These are phyloP conservation scores for Glaucopsyche alexis DNA, from an alignment of 2,888 invertebrate species.

Conservation along the genomic window DNA sequence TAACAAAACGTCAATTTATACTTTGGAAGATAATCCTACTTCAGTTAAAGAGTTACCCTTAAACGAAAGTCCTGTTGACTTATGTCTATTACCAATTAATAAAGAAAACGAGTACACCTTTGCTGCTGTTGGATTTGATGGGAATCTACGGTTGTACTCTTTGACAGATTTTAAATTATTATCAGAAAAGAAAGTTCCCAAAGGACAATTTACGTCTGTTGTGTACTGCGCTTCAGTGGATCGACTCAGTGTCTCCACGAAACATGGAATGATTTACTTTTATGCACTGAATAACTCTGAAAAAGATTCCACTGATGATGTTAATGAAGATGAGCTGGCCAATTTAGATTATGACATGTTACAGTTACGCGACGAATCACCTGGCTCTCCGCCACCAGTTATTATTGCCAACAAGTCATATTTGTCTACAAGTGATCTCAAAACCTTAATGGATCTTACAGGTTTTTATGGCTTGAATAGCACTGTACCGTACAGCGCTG, in stretches of 20 bases:
- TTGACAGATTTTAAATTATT: conserved; percentile 85
- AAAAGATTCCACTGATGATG: conserved; percentile 85
- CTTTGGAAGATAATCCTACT: conserved; percentile 80
- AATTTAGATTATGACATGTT: conserved; percentile 73
- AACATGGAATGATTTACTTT: conserved; percentile 89
- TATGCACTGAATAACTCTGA: conserved; percentile 87
- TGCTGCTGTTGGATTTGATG: conserved; percentile 87
- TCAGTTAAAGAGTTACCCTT: conserved; percentile 80
- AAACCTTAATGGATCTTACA: conserved; percentile 86
- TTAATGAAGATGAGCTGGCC: conserved; percentile 84
- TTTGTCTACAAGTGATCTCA: conserved; percentile 80
- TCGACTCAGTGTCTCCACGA: conserved; percentile 90
- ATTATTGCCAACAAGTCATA: conserved; percentile 81
- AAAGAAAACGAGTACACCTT: conserved; percentile 80
- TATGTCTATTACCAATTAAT: conserved; percentile 82
- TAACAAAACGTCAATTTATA: conserved; percentile 61
- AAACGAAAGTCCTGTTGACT: conserved; percentile 84
- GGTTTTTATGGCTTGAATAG: conserved; percentile 84
- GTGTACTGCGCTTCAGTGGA: conserved; percentile 94
- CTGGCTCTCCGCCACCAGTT: conserved; percentile 57
- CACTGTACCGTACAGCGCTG: conserved; percentile 86
- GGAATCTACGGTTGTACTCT: conserved; percentile 85
- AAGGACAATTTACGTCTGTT: conserved; percentile 88
- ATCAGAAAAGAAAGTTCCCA: conserved; percentile 84
- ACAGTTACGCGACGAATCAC: conserved; percentile 59